Evolutionary conservation across 2,113 vertebrate species (phyloP).

Genomic region (Cavia porcellus): DNA sequence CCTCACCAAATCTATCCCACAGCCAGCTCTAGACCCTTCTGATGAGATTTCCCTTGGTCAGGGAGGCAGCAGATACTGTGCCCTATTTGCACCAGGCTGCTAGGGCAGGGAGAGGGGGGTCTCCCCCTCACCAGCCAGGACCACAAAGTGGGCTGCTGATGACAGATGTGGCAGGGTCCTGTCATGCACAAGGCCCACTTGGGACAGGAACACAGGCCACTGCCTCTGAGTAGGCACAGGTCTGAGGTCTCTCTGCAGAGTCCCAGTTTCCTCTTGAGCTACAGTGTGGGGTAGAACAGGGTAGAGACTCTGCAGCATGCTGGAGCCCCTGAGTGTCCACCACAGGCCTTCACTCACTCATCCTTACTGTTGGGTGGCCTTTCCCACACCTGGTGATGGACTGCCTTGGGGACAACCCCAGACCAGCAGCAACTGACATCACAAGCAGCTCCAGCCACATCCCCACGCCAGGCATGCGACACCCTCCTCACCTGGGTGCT

Average conservation of each 20-base stretch:
- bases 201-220: not conserved
- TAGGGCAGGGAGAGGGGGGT: not conserved
- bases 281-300: not conserved
- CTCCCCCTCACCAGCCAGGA: not conserved
- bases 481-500: slow-evolving; percentile 62
- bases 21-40: not conserved
- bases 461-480: accelerated
- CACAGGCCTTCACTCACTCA: accelerated
- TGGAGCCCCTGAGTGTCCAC: not conserved
- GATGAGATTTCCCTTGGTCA: not conserved
- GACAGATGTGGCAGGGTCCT: not conserved
- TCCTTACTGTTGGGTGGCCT: not conserved
- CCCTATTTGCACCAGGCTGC: too few species aligned
- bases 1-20: not conserved
- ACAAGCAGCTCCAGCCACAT: not conserved
- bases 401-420: not conserved
- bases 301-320: not conserved
- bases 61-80: not conserved
- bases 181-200: not conserved
- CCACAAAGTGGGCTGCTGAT: not conserved
- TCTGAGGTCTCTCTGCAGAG: not conserved
- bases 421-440: not conserved
- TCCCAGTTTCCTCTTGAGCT: not conserved
- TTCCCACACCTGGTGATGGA: not conserved
- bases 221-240: not conserved